Evolutionary conservation across 2,797 vertebrate species (phyloP), one percentile per base, ranked within the genome.

Genomic region (Sebastes itinus): DNA sequence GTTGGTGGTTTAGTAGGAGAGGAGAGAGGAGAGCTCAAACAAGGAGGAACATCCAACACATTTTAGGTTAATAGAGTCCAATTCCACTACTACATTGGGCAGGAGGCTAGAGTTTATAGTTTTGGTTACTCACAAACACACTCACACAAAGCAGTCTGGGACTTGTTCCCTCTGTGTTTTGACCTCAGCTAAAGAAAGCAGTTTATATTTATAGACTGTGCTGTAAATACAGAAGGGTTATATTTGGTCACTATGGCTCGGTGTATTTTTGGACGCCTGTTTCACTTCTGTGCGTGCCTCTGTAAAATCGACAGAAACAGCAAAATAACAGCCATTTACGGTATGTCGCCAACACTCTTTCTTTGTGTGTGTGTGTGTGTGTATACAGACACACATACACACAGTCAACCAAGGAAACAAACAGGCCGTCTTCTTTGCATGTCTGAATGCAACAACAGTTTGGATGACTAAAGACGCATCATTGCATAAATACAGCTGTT

Each of bases 181-280:
- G 80, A 85, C 73, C 86, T 77, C 69, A 68, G 87, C 76, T 77
- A 84, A 92, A 94, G 83, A 92, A 90, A 92, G 87, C 49, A n/a
- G 75, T 83, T 91, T 83, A 64, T 93, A 94, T 94, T 92, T 94
- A 91, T 88, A 92, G 89, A 78, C 71, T 49, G 22, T 70, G 80
- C 81, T 91, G 92, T 89, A 92, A 93, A 93, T 92, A 95, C 87
- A 87, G n/a, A 28, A 75, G 60, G 61, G 84, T 88, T 94, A 92
- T 94, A 92, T 93, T 94, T 89, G 90, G 88, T 81, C 87, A 81
- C 85, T 82, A 82, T 80, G 82, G 88, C 86, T 84, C 56, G 1
- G 81, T 65, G 68, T 92, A 94, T 94, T 93, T 93, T 85, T 77
- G 87, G 90, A 87, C 7, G 70, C 74, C 73, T 77, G 81, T 89